Evolutionary conservation across 2,888 invertebrate genomes (phyloP).

Genomic region (Chesias legatella): DNA sequence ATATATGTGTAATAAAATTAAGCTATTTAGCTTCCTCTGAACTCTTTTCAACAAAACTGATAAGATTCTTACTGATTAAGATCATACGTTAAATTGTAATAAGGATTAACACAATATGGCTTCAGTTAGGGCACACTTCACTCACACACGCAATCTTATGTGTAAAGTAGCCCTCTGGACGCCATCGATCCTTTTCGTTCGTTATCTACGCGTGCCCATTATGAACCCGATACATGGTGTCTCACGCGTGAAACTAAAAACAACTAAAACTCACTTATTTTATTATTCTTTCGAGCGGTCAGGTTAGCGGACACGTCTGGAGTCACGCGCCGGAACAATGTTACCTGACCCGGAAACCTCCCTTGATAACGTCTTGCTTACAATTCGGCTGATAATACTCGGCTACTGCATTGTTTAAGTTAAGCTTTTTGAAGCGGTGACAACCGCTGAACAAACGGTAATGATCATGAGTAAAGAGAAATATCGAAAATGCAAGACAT

Average conservation of each 20-base stretch:
- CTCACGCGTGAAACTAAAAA: constrained; percentile 47
- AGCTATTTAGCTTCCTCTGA: no score
- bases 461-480: neutral
- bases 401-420: constrained; percentile 25
- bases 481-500: no score
- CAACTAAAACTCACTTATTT: constrained; percentile 37
- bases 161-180: neutral
- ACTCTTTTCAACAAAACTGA: no score
- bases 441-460: no score
- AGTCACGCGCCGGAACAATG: constrained; percentile 44
- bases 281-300: constrained; percentile 38
- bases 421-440: constrained; percentile 6
- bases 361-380: constrained; percentile 39
- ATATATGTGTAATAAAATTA: no score
- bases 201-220: neutral
- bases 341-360: constrained; percentile 50
- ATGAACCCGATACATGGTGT: constrained; percentile 57
- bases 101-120: no score
- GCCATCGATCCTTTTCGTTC: no score
- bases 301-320: constrained; percentile 36
- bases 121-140: no score
- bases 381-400: constrained; percentile 38
- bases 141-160: neutral
- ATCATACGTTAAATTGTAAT: no score
- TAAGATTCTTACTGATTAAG: no score